Percentiles rank a stretch among this genome's conserved stretches.
These are phyloP conservation scores for Ophthalmolycus amberensis DNA, from an alignment of 2,113 vertebrate genomes.

Conservation along the genomic window DNA sequence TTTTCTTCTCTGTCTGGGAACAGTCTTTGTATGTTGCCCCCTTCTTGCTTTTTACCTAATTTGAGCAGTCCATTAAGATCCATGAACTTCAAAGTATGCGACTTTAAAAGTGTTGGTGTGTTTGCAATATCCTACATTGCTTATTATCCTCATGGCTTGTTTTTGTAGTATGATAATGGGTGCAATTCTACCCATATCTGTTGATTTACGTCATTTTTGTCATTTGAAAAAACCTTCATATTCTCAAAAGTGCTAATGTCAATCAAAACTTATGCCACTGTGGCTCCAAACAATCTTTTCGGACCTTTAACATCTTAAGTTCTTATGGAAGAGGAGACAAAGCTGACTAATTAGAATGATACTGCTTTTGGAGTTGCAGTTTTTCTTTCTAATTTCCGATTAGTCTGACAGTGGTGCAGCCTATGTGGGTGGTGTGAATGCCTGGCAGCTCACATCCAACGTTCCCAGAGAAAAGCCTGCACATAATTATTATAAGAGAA, in stretches of 20 bases:
- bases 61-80: no score
- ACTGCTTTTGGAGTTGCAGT: constrained; percentile 46
- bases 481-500: constrained; percentile 43
- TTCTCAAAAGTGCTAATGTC: constrained; percentile 39
- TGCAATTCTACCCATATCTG: neutral
- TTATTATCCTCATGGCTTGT: neutral
- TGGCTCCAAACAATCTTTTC: constrained; percentile 9
- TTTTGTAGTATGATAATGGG: neutral
- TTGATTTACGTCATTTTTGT: constrained; percentile 20
- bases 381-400: constrained; percentile 60
- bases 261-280: constrained; percentile 23
- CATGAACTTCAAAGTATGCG: neutral
- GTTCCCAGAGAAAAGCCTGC: constrained; percentile 27
- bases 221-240: constrained; percentile 28
- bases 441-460: constrained; percentile 52
- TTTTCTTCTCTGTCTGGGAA: no score
- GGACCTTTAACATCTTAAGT: constrained; percentile 45
- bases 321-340: constrained; percentile 29
- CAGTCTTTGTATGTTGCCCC: no score
- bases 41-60: no score
- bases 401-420: constrained; percentile 54
- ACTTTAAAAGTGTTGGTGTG: neutral
- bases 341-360: constrained; percentile 59
- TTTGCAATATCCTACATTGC: neutral
- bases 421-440: constrained; percentile 67